Conservation (phyloP, 2,797 vertebrate species). For the Cyprinodon diabolis region DNA sequence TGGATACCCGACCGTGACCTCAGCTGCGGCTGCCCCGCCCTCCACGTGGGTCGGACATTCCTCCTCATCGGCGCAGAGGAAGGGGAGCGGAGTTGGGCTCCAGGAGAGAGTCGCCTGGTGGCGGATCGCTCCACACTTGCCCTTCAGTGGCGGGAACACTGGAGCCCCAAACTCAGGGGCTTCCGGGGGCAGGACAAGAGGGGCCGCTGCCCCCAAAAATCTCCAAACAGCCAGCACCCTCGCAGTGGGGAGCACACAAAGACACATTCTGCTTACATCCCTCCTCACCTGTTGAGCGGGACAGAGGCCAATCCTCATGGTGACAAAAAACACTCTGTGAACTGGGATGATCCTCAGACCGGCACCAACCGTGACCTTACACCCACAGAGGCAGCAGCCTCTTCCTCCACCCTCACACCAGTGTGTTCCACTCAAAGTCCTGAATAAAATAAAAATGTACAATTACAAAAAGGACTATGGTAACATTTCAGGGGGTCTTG, state of each 20-base stretch:
- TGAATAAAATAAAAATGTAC: constrained; percentile 22
- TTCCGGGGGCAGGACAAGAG: constrained; percentile 86
- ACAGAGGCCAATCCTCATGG: constrained; percentile 22
- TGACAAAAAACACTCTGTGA: constrained; percentile 25
- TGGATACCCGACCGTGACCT: constrained; percentile 89
- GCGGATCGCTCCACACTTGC: constrained; percentile 87
- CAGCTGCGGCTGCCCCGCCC: constrained; percentile 85
- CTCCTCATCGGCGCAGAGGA: constrained; percentile 85
- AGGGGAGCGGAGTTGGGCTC: constrained; percentile 75
- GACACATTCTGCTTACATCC: constrained; percentile 67
- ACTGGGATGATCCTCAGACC: constrained; percentile 14
- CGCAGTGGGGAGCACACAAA: constrained; percentile 17
- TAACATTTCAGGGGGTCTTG: background rate
- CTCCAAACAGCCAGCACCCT: constrained; percentile 27
- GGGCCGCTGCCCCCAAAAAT: constrained; percentile 78
- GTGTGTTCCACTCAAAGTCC: constrained; percentile 54
- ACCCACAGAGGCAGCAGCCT: constrained; percentile 6
- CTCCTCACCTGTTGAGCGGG: constrained; percentile 74
- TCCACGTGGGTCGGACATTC: constrained; percentile 82
- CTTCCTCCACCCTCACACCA: constrained; percentile 8
- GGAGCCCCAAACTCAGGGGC: constrained; percentile 86
- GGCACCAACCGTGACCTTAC: constrained; percentile 3
- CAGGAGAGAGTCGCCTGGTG: constrained; percentile 83
- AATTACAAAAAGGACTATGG: background rate
- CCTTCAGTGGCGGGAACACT: constrained; percentile 90